phyloP scores from a whole-genome alignment of 1,140 invertebrate genomes.

The Lysiphlebus fabarum region DNA sequence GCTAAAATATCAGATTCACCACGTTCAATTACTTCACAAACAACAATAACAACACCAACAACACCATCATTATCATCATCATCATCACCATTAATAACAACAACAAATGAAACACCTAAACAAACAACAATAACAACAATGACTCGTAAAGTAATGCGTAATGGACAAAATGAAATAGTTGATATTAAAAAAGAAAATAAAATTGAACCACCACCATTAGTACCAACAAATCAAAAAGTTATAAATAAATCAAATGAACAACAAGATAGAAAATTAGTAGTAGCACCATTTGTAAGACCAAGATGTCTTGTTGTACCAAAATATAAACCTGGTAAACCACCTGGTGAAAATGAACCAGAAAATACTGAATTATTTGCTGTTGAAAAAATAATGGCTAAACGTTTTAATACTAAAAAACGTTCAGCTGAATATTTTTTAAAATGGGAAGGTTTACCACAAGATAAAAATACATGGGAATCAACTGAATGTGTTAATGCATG shows the following conservation, averaged over 20 bases:
- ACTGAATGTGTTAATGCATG: constrained; percentile 69
- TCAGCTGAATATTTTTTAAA: constrained; percentile 77
- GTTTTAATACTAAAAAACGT: constrained; percentile 73
- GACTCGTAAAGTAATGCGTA: constrained; percentile 49
- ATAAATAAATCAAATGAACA: constrained; percentile 1
- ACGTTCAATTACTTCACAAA: constrained; percentile 23
- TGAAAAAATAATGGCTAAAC: constrained; percentile 76
- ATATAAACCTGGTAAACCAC: constrained; percentile 32
- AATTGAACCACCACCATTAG: constrained; percentile 24
- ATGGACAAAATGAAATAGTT: constrained; percentile 48
- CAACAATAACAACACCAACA: too few relatives aligned
- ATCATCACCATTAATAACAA: too few relatives aligned
- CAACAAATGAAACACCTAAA: neutral
- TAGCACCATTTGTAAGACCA: constrained; percentile 23
- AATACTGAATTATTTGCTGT: constrained; percentile 64
- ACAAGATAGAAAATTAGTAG: too few relatives aligned
- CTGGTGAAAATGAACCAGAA: constrained; percentile 48
- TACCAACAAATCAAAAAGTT: constrained; percentile 6
- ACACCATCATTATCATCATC: neutral
- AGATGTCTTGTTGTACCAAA: constrained; percentile 36
- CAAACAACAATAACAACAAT: constrained; percentile 36
- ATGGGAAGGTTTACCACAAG: constrained; percentile 74
- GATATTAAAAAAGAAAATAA: constrained; percentile 38
- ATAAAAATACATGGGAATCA: constrained; percentile 79
- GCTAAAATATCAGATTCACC: constrained; percentile 52